Evolutionary conservation across 2,888 invertebrate genomes (phyloP), one percentile per base, ranked within the genome.

Genomic region (Tortricodes alternella): DNA sequence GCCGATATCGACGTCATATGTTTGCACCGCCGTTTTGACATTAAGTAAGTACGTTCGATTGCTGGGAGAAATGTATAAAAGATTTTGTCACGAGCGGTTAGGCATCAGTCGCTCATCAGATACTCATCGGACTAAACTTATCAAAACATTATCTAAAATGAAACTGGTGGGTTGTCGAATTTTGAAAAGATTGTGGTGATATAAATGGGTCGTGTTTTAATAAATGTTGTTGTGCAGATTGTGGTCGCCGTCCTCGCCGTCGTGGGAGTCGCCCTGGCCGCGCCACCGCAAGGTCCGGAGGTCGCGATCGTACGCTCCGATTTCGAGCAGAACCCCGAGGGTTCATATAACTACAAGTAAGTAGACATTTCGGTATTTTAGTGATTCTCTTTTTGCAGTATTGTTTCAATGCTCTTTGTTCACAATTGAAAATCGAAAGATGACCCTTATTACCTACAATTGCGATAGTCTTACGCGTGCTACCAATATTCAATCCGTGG

Each of bases 21-120:
- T 80, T 81, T 80, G 78, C 44, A 18, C 44, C 71, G 65, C 73
- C 73, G 74, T 67, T 82, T 75, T 80, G 83, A 80, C 77, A 82
- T 84, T 50, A 50, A 50, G 43, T 43, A 48, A 78, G 18, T 35
- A 41, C 78, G 80, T 76, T 85, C 84, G 78, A 74, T 69, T 67
- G 74, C 71, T 63, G 66, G 66, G 74, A 77, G 81, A 83, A 83
- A 82, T 83, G 83, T 89, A 89, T 89, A 89, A 82, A 89, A 89
- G 86, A 84, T 73, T 80, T 74, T 68, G 79, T 67, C 66, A 65
- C 71, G 63, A 70, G 55, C 66, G 67, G 61, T 69, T 64, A 62
- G 62, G 68, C 78, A 88, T 85, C 88, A 89, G 85, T 87, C 77
- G 83, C 78, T 76, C 78, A 76, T 77, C 76, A 77, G 80, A 62